Percentiles rank a stretch among this genome's conserved stretches.
These are phyloP conservation scores for Laticauda laticaudata DNA, from an alignment of 2,113 vertebrate species.

Conservation along the genomic window DNA sequence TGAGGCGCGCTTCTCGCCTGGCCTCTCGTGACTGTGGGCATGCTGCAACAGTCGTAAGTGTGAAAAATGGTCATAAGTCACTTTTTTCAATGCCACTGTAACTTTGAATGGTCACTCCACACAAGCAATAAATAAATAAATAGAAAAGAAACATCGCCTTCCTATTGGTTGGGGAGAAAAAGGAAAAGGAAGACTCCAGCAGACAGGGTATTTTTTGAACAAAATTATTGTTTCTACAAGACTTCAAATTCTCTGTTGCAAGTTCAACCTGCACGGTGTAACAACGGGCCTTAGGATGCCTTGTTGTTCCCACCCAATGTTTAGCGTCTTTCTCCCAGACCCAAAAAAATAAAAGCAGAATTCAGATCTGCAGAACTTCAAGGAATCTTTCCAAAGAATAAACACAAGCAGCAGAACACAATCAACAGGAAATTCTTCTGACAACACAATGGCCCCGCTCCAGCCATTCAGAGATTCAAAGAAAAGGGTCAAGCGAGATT, in stretches of 20 bases:
- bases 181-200: background rate
- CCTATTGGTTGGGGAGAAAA: background rate
- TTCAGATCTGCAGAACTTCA: conserved; percentile 43
- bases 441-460: conserved; percentile 62
- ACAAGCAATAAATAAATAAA: background rate
- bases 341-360: conserved; percentile 8
- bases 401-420: conserved; percentile 67
- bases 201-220: background rate
- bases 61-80: too few relatives aligned
- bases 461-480: conserved; percentile 46
- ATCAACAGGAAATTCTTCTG: conserved; percentile 70
- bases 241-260: background rate
- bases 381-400: conserved; percentile 67
- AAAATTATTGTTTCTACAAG: background rate
- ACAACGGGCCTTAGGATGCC: background rate
- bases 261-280: background rate
- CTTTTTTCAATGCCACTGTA: too few relatives aligned
- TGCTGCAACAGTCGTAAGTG: too few relatives aligned
- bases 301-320: background rate
- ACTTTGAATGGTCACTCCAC: too few relatives aligned
- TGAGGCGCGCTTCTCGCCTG: too few relatives aligned
- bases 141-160: background rate
- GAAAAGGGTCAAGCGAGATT: conserved; percentile 58
- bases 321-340: background rate
- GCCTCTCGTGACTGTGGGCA: too few relatives aligned